Base-by-base conservation (phyloP, 2,888 invertebrate genomes). In the Chrysomela aeneicollis region DNA sequence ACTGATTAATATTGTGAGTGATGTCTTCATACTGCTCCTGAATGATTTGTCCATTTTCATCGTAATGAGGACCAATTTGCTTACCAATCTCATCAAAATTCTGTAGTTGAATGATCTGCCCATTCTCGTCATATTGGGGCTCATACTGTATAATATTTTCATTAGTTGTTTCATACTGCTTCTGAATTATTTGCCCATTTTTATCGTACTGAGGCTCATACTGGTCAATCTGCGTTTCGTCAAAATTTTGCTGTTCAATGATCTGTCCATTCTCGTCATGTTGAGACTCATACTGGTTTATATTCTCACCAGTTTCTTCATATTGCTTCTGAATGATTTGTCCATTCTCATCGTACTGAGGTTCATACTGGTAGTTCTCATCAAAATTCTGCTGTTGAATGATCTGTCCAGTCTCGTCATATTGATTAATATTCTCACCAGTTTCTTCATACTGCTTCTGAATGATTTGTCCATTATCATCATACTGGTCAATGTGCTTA, bases 31-130 rank as follows among this genome's bases (percentile, higher is more conserved):
- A 71, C 37, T 73, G 71, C 49, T 55, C 59, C 32, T 64, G 64
- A 10, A 76, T 62, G 6, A 67, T 69, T 42, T 67, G 74, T 12
- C 70, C 75, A 55, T 68, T 67, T 62, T 73, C 70, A 54, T 75
- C 73, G 50, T 73, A 73, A 32, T 74, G 71, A 26, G 26, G 26
- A 3, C 6, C 26, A 26, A 76, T 55, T 5, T 26, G 6, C 26
- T 26, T 3, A 6, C 6, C 26, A 17, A 76, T 55, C 8, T 75
- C 71, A 60, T 78, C 76, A 52, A 77, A 77, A 15, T 35, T 72
- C 69, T 35, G 35, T 2, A 5, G 18, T 8, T 51, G 61, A 75
- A 71, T 12, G 59, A 67, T 53, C 71, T 67, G 35, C 9, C 69
- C 69, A 49, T 59, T 66, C 51, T 69, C 64, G 52, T 69, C 65